Evolutionary conservation across 1,140 invertebrate genomes (phyloP).

Genomic region (Asobara japonica): DNA sequence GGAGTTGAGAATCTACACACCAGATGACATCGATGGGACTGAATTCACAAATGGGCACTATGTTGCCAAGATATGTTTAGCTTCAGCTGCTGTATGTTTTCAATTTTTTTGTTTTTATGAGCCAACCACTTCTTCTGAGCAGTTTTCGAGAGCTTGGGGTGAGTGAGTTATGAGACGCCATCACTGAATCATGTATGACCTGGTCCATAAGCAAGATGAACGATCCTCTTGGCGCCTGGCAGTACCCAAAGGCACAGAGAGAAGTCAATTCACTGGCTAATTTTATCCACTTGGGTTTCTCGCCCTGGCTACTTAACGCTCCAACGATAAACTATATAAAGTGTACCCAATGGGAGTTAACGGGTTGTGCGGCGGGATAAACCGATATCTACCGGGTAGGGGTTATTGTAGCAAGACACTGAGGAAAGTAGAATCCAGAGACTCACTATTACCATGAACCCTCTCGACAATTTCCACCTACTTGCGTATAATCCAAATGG

Average conservation of each 20-base stretch:
- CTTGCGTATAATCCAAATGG: constrained; percentile 14
- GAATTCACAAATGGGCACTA: background rate
- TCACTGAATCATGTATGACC: constrained; percentile 16
- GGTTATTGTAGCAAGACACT: background rate
- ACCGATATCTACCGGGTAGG: background rate
- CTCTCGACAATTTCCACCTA: constrained; percentile 16
- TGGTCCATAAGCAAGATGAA: constrained; percentile 18
- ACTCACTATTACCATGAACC: constrained; percentile 1
- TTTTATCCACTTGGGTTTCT: constrained; percentile 31
- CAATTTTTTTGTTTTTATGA: background rate
- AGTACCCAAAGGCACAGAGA: constrained; percentile 22
- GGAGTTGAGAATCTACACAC: background rate
- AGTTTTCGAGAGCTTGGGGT: background rate
- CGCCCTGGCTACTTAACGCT: constrained; percentile 12
- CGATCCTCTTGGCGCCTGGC: background rate
- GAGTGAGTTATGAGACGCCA: constrained; percentile 13
- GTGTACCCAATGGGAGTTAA: constrained; percentile 12
- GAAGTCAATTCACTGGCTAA: constrained; percentile 27
- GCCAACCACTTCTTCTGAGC: background rate
- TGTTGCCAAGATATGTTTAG: background rate
- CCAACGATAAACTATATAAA: constrained; percentile 18
- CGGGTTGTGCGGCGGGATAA: background rate
- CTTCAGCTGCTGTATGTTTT: background rate
- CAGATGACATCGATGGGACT: background rate
- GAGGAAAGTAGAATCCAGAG: constrained; percentile 11